These are phyloP conservation scores for Germaria angustata DNA, from an alignment of 2,888 invertebrate genomes.

Conservation along the genomic window DNA sequence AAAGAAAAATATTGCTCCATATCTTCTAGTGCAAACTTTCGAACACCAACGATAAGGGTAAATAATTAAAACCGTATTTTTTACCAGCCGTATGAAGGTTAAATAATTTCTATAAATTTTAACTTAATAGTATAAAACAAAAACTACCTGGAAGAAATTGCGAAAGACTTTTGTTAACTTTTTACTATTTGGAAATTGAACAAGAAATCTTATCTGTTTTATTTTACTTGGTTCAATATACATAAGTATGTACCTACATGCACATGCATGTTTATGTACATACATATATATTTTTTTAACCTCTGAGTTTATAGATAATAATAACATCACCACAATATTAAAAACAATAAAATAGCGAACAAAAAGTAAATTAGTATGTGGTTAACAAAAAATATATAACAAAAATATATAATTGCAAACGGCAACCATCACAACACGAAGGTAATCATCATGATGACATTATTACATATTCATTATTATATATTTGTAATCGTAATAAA, in stretches of 20 bases:
- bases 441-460: constrained; percentile 50
- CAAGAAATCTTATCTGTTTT: constrained; percentile 16
- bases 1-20: no score
- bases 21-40: no score
- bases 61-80: no score
- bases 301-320: constrained; percentile 22
- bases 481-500: constrained; percentile 23
- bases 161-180: not conserved
- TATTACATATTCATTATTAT: constrained; percentile 40
- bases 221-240: not conserved
- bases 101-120: not conserved
- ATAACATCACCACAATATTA: not conserved
- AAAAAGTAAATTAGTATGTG: constrained; percentile 28
- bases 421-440: constrained; percentile 41
- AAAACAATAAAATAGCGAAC: not conserved
- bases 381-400: constrained; percentile 17
- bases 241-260: not conserved
- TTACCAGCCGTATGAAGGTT: not conserved
- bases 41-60: no score
- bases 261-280: no score
- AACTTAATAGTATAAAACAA: not conserved
- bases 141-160: not conserved
- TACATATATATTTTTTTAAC: not conserved
- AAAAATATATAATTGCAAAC: constrained; percentile 31
- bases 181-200: constrained; percentile 2